Conservation (phyloP, 2,797 vertebrate species). For the Pteropus rufus region DNA sequence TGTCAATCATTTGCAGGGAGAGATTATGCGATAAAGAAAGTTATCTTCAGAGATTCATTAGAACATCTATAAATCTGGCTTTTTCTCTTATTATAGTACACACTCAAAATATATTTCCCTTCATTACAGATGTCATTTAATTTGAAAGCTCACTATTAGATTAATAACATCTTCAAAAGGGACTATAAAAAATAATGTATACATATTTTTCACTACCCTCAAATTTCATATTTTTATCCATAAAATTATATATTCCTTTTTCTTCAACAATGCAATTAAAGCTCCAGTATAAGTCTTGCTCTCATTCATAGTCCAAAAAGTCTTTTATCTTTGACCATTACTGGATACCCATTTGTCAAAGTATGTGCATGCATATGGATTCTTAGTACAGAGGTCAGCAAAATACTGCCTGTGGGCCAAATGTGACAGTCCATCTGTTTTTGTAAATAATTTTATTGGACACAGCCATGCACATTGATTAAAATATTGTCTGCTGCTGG, state of each 20-base stretch:
- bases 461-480: neutral
- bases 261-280: neutral
- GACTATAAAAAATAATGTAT: neutral
- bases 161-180: neutral
- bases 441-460: neutral
- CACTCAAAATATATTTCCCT: neutral
- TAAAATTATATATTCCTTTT: neutral
- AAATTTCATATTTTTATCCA: neutral
- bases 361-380: neutral
- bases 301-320: neutral
- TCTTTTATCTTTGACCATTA: neutral
- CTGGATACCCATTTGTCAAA: neutral
- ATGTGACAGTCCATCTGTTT: neutral
- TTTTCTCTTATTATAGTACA: neutral
- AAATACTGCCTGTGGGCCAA: neutral
- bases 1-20: neutral
- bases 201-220: neutral
- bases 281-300: neutral
- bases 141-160: neutral
- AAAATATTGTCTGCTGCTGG: neutral
- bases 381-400: neutral
- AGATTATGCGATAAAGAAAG: neutral
- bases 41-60: neutral
- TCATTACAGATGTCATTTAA: neutral
- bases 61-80: neutral